Conservation (phyloP, 2,113 vertebrate genomes). For the Sterrhoptilus dennistouni region DNA sequence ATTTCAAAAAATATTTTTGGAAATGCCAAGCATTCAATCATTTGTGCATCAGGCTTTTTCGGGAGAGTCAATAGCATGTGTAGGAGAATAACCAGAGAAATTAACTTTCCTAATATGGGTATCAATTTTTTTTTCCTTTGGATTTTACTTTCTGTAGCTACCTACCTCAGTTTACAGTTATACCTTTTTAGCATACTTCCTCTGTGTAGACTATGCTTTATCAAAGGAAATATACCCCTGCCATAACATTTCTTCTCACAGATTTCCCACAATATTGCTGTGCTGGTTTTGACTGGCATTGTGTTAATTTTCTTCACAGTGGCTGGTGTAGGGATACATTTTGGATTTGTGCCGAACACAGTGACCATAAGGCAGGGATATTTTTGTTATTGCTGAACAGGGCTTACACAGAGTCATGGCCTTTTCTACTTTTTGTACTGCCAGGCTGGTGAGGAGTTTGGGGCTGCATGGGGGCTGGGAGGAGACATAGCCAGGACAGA, state of each 20-base stretch:
- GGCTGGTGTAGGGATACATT: background rate
- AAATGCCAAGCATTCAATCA: constrained; percentile 44
- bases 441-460: background rate
- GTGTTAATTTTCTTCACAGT: background rate
- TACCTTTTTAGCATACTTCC: background rate
- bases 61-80: background rate
- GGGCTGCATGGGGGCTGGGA: background rate
- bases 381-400: background rate
- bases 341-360: background rate
- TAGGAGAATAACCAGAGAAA: constrained; percentile 1
- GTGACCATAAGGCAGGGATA: background rate
- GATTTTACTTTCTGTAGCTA: background rate
- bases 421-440: background rate
- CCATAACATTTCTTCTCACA: background rate
- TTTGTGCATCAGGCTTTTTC: constrained; percentile 8
- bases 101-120: background rate
- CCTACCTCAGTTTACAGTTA: background rate
- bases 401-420: background rate
- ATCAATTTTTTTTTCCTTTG: background rate
- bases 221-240: background rate
- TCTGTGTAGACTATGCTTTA: background rate
- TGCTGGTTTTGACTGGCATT: background rate
- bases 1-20: constrained; percentile 51
- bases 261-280: background rate
- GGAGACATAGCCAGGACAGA: background rate